Base-by-base conservation (phyloP, 2,888 invertebrate species). In the Apotomis capreana region DNA sequence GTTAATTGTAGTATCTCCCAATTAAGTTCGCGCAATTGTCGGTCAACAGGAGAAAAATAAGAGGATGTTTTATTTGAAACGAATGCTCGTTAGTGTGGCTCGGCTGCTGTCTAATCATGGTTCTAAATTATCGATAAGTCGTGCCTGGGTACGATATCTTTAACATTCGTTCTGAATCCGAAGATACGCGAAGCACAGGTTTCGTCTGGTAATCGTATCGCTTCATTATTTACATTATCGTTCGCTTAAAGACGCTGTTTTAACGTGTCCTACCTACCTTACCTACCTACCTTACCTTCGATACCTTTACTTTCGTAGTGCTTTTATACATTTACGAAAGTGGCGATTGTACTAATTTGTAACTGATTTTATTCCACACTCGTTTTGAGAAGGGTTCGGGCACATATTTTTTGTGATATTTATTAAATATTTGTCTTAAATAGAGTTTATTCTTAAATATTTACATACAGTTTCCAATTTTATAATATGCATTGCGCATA, bases 81-180 rank as follows among this genome's bases (percentile, higher is more conserved):
- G 84, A 87, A 90, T 87, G 90, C 92, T 92, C 92, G 92, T 92
- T 92, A 92, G 91, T 87, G 89, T 89, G 87, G 88, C 87, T 81
- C 82, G 86, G 87, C 83, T 84, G 82, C 86, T 64, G 83, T 89
- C 92, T 92, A 92, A 92, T 92, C 92, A 90, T 82, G 84, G 83
- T 89, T 90, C 91, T 92, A 92, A 92, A 92, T 92, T 91, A 85
- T 89, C 89, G 92, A 92, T 92, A 92, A 92, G 89, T 87, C 86
- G 84, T 81, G 85, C 85, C 88, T 87, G 84, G 84, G 86, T 81
- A 85, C 86, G 89, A 90, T 91, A 92, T 91, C 90, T 83, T 26
- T 86, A 85, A 89, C 89, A 88, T 86, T 89, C 90, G 84, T 88
- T 88, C 88, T 87, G 86, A 88, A 89, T 84, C 80, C 80, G 80